Evolutionary conservation across 2,113 vertebrate species (phyloP), one percentile per base, ranked within the genome.

Genomic region (Channa argus): DNA sequence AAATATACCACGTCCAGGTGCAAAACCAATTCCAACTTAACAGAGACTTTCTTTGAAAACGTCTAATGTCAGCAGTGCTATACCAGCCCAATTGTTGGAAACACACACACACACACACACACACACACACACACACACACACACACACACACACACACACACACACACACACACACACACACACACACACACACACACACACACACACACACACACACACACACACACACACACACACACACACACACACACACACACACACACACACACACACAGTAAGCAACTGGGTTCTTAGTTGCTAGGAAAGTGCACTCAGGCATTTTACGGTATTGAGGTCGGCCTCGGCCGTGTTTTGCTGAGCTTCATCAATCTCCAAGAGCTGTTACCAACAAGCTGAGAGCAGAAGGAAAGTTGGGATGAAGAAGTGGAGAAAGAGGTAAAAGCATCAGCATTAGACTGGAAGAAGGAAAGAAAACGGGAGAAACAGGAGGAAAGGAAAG

Each of bases 321-420:
- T 88, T 86, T 75, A 80, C 64, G 59, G 81, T 75, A 86, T 80
- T 82, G 79, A 83, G 84, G 87, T 88, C 77, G 38, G 66, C 62
- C 76, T 84, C 41, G 66, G 71, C 63, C 80, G 43, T 64, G 82
- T 87, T 91, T 81, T 82, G 74, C 84, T 91, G 72, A 87, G 84
- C 80, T 86, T 88, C 84, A 87, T 89, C 87, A 87, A 87, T 90
- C 86, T 86, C 65, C 44, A 68, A 76, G 71, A 84, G 83, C 66
- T 71, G 63, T 83, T 85, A 80, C 71, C 73, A 79, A 83, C 59
- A 77, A 79, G 63, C 76, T 51, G 63, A 78, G 69, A 58, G 54
- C 51, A 71, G 37, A 47, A 45, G 38, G 50, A 64, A 33, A 52
- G 69, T 58, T 51, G 44, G 38, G 54, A 52, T 49, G 60, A 44